Evolutionary conservation across 2,113 vertebrate species (phyloP).

Genomic region (Phyllostomus discolor): DNA sequence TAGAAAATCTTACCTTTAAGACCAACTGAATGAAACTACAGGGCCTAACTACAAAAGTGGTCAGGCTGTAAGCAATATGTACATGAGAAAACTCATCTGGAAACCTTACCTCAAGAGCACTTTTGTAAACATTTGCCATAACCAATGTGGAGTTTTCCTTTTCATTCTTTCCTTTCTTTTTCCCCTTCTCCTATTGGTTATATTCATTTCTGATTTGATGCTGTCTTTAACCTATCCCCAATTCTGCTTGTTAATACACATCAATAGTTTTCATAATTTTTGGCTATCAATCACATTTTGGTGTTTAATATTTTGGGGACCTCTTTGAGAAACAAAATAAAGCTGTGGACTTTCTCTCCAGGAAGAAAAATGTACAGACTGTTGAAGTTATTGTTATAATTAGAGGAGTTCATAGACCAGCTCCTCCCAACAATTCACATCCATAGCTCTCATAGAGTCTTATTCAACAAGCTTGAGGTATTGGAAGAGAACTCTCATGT

Average conservation of each 20-base stretch:
- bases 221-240: too few relatives aligned
- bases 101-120: neutral
- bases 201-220: too few relatives aligned
- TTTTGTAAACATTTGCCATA: neutral
- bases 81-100: neutral
- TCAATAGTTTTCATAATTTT: neutral
- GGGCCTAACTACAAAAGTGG: neutral
- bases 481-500: neutral
- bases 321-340: conserved; percentile 8
- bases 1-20: neutral
- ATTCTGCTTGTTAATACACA: too few relatives aligned
- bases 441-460: fast-evolving
- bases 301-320: neutral
- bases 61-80: neutral
- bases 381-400: neutral
- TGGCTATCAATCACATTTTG: neutral
- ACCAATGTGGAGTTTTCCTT: neutral
- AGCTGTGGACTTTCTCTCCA: neutral
- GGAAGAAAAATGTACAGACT: neutral
- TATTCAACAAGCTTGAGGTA: neutral
- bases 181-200: too few relatives aligned
- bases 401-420: neutral
- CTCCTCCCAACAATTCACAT: neutral
- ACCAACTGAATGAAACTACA: neutral
- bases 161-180: neutral